Base-by-base conservation (phyloP, 1,140 invertebrate species). In the Atta cephalotes region DNA sequence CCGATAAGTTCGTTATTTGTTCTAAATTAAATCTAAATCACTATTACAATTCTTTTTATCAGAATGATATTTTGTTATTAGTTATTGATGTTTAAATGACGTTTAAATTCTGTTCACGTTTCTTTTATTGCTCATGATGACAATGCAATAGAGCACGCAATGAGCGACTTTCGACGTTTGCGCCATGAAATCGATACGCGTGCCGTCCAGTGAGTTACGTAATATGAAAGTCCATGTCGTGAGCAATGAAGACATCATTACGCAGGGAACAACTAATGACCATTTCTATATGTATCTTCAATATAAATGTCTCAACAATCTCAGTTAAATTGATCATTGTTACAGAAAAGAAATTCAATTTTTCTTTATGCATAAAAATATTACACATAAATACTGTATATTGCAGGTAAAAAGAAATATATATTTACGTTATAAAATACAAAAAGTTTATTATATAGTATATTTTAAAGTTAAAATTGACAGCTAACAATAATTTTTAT, bases 171-270 rank as follows among this genome's bases (percentile, higher is more conserved):
- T 85, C 63, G 80, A 84, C 56, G 80, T 84, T 82, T 72, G 39
- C 25, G 31, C 72, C 72, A 63, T 39, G 62, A 85, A 85, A 85
- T 85, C 82, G 82, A 85, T 85, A 85, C 82, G 60, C 80, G 80
- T 82, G 56, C 68, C 80, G 68, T 76, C 25, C 80, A 76, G 21
- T 39, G 18, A 18, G 53, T 84, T 84, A 84, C 39, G 56, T 84
- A 84, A 84, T 28, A 45, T 53, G 70, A 84, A 84, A 84, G 80
- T 62, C 68, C 18, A 31, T 82, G 39, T 45, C 4, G 56, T 84
- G 74, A 84, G 80, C 53, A 82, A 25, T n/a, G 53, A 74, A 53
- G 18, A 49, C 56, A 76, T 28, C 62, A 18, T 62, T 76, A 84
- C 71, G 56, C 53, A 84, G 39, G 4, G 12, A 84, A 39, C 56